Conservation (phyloP, 1,140 invertebrate genomes). For the Belonocnema kinseyi region DNA sequence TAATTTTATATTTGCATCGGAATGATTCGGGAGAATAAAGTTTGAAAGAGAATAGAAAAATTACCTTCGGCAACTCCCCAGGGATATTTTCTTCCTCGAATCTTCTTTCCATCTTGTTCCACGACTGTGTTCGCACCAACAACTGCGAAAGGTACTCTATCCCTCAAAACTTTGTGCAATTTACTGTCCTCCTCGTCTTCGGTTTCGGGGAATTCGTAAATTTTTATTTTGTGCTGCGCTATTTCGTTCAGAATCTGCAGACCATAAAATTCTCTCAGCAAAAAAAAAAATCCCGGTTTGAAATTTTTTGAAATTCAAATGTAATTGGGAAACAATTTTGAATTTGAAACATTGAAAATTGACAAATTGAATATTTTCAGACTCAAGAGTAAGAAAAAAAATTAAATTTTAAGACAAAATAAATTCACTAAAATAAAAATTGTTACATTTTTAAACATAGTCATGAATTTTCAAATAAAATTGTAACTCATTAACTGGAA, state of each 20-base stretch:
- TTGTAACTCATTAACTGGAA: too few species aligned
- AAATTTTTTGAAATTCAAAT: too few species aligned
- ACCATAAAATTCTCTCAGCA: conserved; percentile 41
- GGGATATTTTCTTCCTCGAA: conserved; percentile 95
- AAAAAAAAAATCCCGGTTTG: not conserved
- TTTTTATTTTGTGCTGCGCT: conserved; percentile 97
- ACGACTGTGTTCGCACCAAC: conserved; percentile 98
- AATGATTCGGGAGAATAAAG: conserved; percentile 18
- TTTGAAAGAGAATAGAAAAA: conserved; percentile 35
- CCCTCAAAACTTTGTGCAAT: conserved; percentile 84
- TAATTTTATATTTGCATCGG: not conserved
- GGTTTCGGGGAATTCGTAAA: conserved; percentile 97
- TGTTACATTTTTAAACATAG: too few species aligned
- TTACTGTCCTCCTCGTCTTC: conserved; percentile 87
- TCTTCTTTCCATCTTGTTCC: conserved; percentile 90
- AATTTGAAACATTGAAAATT: too few species aligned
- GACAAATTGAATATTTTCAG: too few species aligned
- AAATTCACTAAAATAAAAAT: too few species aligned
- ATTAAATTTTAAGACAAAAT: too few species aligned
- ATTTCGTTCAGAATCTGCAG: conserved; percentile 96
- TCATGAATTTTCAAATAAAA: too few species aligned
- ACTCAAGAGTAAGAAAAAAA: too few species aligned
- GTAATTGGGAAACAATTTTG: too few species aligned
- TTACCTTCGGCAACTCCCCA: conserved; percentile 97
- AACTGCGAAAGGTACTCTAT: conserved; percentile 97